Percentiles rank a stretch among this genome's conserved stretches.
Conservation (phyloP, 2,888 invertebrate species). For the Hypomecis atomaria region DNA sequence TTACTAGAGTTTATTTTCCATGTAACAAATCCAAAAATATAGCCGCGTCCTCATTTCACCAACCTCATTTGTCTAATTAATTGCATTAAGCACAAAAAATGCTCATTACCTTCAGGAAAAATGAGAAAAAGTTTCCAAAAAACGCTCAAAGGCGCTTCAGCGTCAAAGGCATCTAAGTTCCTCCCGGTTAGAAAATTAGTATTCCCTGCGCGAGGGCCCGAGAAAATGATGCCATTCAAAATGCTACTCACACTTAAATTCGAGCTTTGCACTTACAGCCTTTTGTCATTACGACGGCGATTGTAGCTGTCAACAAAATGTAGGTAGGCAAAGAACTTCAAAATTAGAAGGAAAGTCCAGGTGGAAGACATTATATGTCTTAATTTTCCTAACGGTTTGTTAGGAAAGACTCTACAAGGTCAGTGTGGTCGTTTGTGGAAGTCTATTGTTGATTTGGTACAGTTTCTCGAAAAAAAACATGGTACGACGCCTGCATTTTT, state of each 20-base stretch:
- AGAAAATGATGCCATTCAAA: conserved; percentile 45
- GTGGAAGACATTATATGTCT: background rate
- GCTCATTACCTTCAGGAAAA: conserved; percentile 1
- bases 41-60: too few species aligned
- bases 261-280: conserved; percentile 42
- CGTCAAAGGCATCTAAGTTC: conserved; percentile 23
- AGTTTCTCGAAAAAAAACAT: too few species aligned
- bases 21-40: too few species aligned
- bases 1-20: too few species aligned
- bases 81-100: background rate
- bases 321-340: background rate
- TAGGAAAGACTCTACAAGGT: too few species aligned
- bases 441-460: too few species aligned
- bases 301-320: conserved; percentile 29
- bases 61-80: too few species aligned
- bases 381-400: background rate
- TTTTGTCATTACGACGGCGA: conserved; percentile 35
- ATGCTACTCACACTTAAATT: conserved; percentile 47
- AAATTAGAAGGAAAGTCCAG: background rate
- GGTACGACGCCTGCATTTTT: too few species aligned
- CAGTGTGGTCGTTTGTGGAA: too few species aligned
- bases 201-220: conserved; percentile 36
- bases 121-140: conserved; percentile 3
- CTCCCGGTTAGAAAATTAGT: conserved; percentile 38
- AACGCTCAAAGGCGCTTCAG: conserved; percentile 14